phyloP scores from a whole-genome alignment of 2,113 vertebrate species.

The Corapipo altera region DNA sequence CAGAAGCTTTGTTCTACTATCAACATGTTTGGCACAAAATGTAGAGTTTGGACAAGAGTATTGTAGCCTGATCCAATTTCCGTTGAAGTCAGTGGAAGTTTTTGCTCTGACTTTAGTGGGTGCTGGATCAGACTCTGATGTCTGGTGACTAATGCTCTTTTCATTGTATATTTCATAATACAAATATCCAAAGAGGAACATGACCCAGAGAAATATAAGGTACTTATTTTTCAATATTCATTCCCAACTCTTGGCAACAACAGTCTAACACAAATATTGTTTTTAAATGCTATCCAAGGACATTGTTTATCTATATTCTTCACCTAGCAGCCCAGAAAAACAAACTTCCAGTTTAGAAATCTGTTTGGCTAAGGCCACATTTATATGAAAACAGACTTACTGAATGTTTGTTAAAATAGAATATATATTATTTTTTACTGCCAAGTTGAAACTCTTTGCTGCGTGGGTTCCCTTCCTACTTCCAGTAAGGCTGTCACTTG shows the following conservation, averaged over 20 bases:
- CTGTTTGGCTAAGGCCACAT: not conserved
- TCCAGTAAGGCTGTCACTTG: not conserved
- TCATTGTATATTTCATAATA: constrained; percentile 1
- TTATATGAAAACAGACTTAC: not conserved
- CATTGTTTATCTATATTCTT: constrained; percentile 23
- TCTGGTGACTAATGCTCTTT: constrained; percentile 16
- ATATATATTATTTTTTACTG: not conserved
- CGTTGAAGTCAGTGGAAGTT: not conserved
- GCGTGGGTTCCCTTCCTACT: not conserved
- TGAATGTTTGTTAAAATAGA: constrained; percentile 5
- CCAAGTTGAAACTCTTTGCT: not conserved
- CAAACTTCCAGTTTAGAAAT: constrained; percentile 1
- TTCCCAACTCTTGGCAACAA: not conserved
- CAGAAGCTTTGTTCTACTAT: not conserved
- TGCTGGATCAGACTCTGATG: not conserved
- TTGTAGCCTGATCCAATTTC: not conserved
- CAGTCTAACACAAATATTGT: constrained; percentile 15
- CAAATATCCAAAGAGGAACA: not conserved
- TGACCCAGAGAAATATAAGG: not conserved
- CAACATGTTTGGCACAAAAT: not conserved
- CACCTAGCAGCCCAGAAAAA: constrained; percentile 31
- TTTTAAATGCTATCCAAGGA: constrained; percentile 16
- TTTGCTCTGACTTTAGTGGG: constrained; percentile 2
- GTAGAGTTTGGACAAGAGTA: not conserved
- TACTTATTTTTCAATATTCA: constrained; percentile 34